Base-by-base conservation (phyloP, 2,113 vertebrate species). In the Oplegnathus fasciatus region DNA sequence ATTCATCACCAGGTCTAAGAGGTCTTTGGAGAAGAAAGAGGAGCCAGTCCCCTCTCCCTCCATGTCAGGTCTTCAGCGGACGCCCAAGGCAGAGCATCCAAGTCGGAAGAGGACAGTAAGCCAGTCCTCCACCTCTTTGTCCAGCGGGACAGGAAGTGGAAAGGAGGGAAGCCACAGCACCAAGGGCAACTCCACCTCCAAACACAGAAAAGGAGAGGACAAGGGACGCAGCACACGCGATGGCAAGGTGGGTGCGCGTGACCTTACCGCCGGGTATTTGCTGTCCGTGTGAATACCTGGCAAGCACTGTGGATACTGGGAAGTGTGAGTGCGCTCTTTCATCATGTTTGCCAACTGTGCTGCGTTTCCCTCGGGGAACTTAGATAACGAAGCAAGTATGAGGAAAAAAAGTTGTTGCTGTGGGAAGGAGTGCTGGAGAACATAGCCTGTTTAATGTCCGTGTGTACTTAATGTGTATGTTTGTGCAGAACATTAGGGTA, bases 31-130 rank as follows among this genome's bases (percentile, higher is more conserved):
- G 78, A 98, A 98, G 92, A 98, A 99, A 84, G 99, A 99, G 89
- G 98, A 99, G 88, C 96, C 96, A 2, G 96, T 96, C 3, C 97
- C 98, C 0, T 99, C 98, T 80, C 98, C 98, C 30, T 97, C 96
- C 80, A 96, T 97, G 17, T 92, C 96, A 1, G 94, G 91, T 68
- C 94, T 94, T 37, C 97, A 97, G 94, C 97, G 98, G 88, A 97
- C 97, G 18, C 88, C 96, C 42, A 99, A 98, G 93, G 92, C 95
- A 5, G 98, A 99, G 4, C 98, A 99, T 14, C 87, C 95, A 28
- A 96, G 97, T 62, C 95, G 98, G 42, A 99, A 98, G 94, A 96
- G 98, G 93, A 99, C 97, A 0, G 90, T 96, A 84, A 99, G 97
- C 91, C 98, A 98, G 82, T 98, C 97, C 0, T 98, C 98, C 11